Evolutionary conservation across 2,888 invertebrate species (phyloP), one percentile per base, ranked within the genome.

Genomic region (Plagodis dolabraria): DNA sequence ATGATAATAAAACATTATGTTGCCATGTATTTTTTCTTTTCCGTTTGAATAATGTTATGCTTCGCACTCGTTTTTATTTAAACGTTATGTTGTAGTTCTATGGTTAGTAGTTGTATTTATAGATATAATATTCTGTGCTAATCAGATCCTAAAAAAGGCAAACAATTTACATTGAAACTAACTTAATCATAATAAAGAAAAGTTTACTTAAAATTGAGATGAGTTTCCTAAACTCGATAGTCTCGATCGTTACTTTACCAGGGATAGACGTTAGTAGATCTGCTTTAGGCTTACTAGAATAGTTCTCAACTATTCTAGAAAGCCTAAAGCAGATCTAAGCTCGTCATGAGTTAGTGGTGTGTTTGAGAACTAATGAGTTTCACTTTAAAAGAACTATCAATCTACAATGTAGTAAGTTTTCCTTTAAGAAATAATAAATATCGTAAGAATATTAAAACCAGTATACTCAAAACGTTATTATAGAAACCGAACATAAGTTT

Each of bases 301-400:
- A n/a, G n/a, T n/a, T n/a, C n/a, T n/a, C 40, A 69, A 65, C 62
- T 63, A 60, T 64, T 65, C 62, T 51, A 58, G 60, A 67, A 67
- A 61, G 67, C 67, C 66, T 61, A 57, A 65, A 64, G 60, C 63
- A 66, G 59, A 54, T 42, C 54, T 47, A 54, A 54, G 47, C 49
- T 59, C 61, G 42, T 45, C 56, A 33, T 11, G 46, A 67, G 64
- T 64, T 66, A 65, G 68, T 64, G 64, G 57, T 55, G 58, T 57
- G 64, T 63, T 57, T 51, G 60, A 50, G 63, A 60, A 60, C 48
- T 49, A 48, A 50, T 33, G 44, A 63, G 54, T 51, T 67, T 64
- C 36, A 35, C 53, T 54, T 57, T 53, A 59, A 53, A 47, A 22
- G 38, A 9, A 45, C 48, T 61, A 35, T 35, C 53, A 45, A 48